Conservation (phyloP, 2,113 vertebrate species). For the Chionodraco myersi region DNA sequence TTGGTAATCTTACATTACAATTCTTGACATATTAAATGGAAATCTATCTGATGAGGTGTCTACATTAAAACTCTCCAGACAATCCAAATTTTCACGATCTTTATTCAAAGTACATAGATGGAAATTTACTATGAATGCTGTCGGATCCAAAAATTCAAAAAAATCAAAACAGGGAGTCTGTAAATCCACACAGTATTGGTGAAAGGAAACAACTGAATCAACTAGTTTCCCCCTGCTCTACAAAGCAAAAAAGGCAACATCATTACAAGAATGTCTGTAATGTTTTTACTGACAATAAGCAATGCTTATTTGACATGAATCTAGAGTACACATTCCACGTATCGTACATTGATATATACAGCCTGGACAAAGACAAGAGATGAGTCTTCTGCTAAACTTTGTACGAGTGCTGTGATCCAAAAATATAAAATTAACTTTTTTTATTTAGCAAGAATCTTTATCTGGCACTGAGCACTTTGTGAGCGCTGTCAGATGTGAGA, state of each 20-base stretch:
- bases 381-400: constrained; percentile 43
- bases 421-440: constrained; percentile 62
- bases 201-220: constrained; percentile 42
- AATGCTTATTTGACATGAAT: constrained; percentile 34
- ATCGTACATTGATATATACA: constrained; percentile 63
- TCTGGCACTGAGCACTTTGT: constrained; percentile 71
- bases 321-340: constrained; percentile 57
- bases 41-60: not conserved
- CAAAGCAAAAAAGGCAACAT: constrained; percentile 44
- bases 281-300: constrained; percentile 49
- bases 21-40: not conserved
- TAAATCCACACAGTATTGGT: constrained; percentile 31
- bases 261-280: constrained; percentile 30
- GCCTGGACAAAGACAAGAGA: constrained; percentile 38
- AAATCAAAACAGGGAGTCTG: constrained; percentile 34
- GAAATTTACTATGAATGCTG: constrained; percentile 50
- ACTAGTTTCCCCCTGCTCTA: constrained; percentile 22
- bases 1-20: not conserved
- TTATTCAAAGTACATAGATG: constrained; percentile 83
- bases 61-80: constrained; percentile 23
- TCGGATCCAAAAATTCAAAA: constrained; percentile 42
- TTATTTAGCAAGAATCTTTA: constrained; percentile 23
- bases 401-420: constrained; percentile 49
- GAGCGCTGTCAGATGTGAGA: constrained; percentile 61
- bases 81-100: constrained; percentile 48